Base-by-base conservation (phyloP, 2,888 invertebrate species). In the Acronicta alni region DNA sequence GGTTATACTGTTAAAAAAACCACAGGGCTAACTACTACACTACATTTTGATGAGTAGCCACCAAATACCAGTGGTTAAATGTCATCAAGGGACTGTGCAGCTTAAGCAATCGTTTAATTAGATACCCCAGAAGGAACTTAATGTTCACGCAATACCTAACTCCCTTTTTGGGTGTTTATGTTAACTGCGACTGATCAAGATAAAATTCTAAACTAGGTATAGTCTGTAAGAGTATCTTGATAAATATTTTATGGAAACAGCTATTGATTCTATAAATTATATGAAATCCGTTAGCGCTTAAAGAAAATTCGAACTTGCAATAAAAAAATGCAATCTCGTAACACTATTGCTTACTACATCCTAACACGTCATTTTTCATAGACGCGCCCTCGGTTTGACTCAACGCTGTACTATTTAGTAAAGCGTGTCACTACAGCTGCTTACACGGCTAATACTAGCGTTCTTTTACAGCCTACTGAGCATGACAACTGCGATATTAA, bases 301-400 rank as follows among this genome's bases (percentile, higher is more conserved):
- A 9, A 47, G 32, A 56, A 61, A 49, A 37, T 53, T 9, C 35
- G 14, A 39, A 37, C 37, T 46, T 15, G 3, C 8, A 46, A 16
- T 18, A 37, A 23, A 10, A 42, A 64, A 65, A 54, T 8, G n/a
- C 49, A 43, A 43, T 57, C 32, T 68, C 41, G 30, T 57, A n/a
- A 53, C 20, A 18, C 26, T 30, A 54, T 37, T 62, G 37, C 41
- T 16, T 12, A 18, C 57, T 35, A 14, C 32, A 26, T 49, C 17
- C 58, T 69, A 43, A 67, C 58, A 52, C 39, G n/a, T n/a, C n/a
- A 63, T 70, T 62, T 72, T 70, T 70, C 67, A 70, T 63, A 53
- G 44, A 57, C 62, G 42, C 51, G 23, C 67, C 71, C 49, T 47
- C 38, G 18, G 15, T 12, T 57, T 58, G 62, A 46, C 46, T 42